These are phyloP conservation scores for Myopa testacea DNA, from an alignment of 2,888 invertebrate species.

Conservation along the genomic window DNA sequence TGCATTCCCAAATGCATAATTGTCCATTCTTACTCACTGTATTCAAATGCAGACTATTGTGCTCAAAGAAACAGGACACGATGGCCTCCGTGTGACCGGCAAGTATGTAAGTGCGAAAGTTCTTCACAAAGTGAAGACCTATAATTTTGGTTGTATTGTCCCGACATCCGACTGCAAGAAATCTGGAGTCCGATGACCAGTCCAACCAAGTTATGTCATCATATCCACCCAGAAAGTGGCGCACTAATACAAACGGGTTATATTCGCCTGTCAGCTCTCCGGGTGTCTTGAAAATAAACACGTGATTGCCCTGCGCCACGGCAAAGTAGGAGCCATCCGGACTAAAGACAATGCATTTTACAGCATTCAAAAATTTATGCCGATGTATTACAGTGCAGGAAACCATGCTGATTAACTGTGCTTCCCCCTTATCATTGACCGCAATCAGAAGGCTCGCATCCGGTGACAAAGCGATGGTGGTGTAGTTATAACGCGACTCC, in stretches of 20 bases:
- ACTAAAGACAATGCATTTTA: slow-evolving; percentile 87
- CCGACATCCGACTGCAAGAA: slow-evolving; percentile 90
- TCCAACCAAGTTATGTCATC: slow-evolving; percentile 89
- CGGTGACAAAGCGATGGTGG: slow-evolving; percentile 86
- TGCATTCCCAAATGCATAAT: slow-evolving; percentile 83
- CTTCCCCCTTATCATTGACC: slow-evolving; percentile 91
- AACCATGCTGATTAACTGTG: slow-evolving; percentile 85
- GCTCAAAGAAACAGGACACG: slow-evolving; percentile 89
- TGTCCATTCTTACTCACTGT: slow-evolving; percentile 88
- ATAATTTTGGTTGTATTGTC: slow-evolving; percentile 90
- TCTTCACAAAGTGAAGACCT: slow-evolving; percentile 78
- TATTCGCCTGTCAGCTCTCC: slow-evolving; percentile 83
- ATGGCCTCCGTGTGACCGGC: slow-evolving; percentile 89
- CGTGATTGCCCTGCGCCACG: slow-evolving; percentile 86
- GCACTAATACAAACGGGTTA: slow-evolving; percentile 88
- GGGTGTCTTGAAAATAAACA: slow-evolving; percentile 89
- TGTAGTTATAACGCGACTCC: slow-evolving; percentile 89
- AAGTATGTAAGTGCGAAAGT: slow-evolving; percentile 81
- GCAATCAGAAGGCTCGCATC: slow-evolving; percentile 88
- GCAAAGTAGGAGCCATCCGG: slow-evolving; percentile 95
- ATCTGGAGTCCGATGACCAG: slow-evolving; percentile 93
- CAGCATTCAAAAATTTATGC: slow-evolving; percentile 83
- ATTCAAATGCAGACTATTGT: slow-evolving; percentile 84
- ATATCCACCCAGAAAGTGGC: slow-evolving; percentile 83
- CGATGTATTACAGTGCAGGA: slow-evolving; percentile 86